Evolutionary conservation across 2,113 vertebrate genomes (phyloP), one percentile per base, ranked within the genome.

Genomic region (Sorex araneus): DNA sequence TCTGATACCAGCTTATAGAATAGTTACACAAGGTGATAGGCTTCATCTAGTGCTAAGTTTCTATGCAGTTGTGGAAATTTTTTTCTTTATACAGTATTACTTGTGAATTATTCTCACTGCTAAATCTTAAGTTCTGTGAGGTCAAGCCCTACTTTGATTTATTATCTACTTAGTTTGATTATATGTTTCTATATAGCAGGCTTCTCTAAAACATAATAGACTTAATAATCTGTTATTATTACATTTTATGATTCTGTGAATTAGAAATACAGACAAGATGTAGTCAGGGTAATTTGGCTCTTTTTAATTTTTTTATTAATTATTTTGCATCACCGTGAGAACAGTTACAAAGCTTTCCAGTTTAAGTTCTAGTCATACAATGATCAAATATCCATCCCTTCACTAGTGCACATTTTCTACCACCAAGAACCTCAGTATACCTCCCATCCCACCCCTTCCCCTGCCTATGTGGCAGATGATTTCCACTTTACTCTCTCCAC

Each of bases 21-120:
- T 89, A 13, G 16, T 13, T 78, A 84, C 94, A 70, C 19, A 78
- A 77, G 40, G 32, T 87, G 27, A 45, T 76, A 66, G 64, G 15
- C 89, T 93, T 92, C 70, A 64, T 75, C n/a, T 83, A 54, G 36
- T 36, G 73, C 54, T 77, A 81, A 54, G n/a, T 90, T 87, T 88
- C 63, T 83, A 19, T 92, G 32, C 76, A 71, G 27, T 70, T 74
- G 64, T 30, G 87, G 0, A 36, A 36, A 75, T 50, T 70, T 67
- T 93, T 84, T 25, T 40, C 57, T 60, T 60, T 78, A 2, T 43
- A 47, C 9, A 74, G 6, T 18, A 64, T 84, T 91, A 94, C 28
- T 27, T 91, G 18, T 91, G 40, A 89, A 79, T 91, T 91, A 16
- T 93, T 67, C 28, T 69, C 18, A 50, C 73, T 81, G 34, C 9